A percentile compares a stretch with the other conserved stretches of the same genome.
Conservation (phyloP, 1,140 invertebrate genomes). For the Cyclargus thomasi region DNA sequence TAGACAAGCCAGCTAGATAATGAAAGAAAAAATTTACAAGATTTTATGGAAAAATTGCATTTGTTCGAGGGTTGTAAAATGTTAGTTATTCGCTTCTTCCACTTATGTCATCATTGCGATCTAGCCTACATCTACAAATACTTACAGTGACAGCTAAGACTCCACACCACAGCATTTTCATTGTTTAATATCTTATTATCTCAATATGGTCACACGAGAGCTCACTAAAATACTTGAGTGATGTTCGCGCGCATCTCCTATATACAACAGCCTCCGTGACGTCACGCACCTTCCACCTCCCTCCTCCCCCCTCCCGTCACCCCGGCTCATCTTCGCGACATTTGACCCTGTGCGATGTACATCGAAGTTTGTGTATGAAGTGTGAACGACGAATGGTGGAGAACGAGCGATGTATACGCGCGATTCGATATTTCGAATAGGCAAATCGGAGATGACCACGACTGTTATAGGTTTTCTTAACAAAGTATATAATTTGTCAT, state of each 20-base stretch:
- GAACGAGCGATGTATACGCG: neutral
- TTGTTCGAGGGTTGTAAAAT: too few relatives aligned
- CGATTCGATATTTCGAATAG: neutral
- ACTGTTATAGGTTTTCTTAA: neutral
- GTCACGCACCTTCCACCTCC: constrained; percentile 42
- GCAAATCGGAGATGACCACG: neutral
- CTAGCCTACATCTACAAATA: constrained; percentile 14
- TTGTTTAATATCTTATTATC: constrained; percentile 7
- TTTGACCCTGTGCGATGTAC: constrained; percentile 41
- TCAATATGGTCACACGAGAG: constrained; percentile 29
- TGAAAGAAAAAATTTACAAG: too few relatives aligned
- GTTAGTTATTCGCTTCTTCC: too few relatives aligned
- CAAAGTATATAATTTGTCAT: neutral
- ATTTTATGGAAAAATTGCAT: too few relatives aligned
- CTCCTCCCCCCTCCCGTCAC: constrained; percentile 28
- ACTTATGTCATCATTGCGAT: too few relatives aligned
- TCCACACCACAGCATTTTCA: constrained; percentile 48
- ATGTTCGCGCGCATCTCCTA: constrained; percentile 55
- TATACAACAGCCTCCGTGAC: constrained; percentile 67
- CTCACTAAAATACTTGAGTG: constrained; percentile 44
- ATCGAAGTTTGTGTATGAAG: constrained; percentile 28
- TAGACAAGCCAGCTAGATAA: too few relatives aligned
- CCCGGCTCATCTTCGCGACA: constrained; percentile 51
- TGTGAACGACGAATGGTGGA: neutral
- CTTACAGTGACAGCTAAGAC: constrained; percentile 47